These are phyloP conservation scores for Trachemys scripta DNA, from an alignment of 2,113 vertebrate species.

Conservation along the genomic window DNA sequence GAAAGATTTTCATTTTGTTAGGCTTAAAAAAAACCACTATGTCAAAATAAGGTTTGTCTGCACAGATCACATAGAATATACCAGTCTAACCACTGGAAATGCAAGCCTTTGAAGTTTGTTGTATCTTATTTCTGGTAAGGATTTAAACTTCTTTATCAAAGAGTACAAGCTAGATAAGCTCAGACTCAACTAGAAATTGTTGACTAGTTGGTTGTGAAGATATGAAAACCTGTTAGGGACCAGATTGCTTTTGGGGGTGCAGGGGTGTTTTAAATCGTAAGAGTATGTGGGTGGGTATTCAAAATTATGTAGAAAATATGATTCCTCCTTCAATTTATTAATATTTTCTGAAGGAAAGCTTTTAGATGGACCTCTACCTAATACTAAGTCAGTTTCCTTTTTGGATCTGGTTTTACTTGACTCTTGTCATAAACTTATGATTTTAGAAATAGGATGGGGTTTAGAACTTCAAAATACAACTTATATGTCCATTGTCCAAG, in stretches of 20 bases:
- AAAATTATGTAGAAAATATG: background rate
- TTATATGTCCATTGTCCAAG: background rate
- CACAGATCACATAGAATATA: conserved; percentile 33
- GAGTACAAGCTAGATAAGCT: conserved; percentile 10
- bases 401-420: conserved; percentile 53
- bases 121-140: conserved; percentile 30
- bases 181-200: conserved; percentile 27
- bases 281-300: conserved; percentile 17
- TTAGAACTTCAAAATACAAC: conserved; percentile 35
- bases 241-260: background rate
- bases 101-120: conserved; percentile 49
- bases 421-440: conserved; percentile 35
- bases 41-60: conserved; percentile 68
- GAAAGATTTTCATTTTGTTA: conserved; percentile 25
- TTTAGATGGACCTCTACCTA: conserved; percentile 18
- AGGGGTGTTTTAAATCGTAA: conserved; percentile 8
- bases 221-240: conserved; percentile 19
- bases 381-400: conserved; percentile 38
- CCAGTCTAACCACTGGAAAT: conserved; percentile 60
- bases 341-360: conserved; percentile 38
- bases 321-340: conserved; percentile 12
- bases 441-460: conserved; percentile 47
- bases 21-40: conserved; percentile 2
- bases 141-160: conserved; percentile 51
- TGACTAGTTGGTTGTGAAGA: background rate